Conservation (phyloP, 2,888 invertebrate genomes). For the Alviniconcha strummeri region DNA sequence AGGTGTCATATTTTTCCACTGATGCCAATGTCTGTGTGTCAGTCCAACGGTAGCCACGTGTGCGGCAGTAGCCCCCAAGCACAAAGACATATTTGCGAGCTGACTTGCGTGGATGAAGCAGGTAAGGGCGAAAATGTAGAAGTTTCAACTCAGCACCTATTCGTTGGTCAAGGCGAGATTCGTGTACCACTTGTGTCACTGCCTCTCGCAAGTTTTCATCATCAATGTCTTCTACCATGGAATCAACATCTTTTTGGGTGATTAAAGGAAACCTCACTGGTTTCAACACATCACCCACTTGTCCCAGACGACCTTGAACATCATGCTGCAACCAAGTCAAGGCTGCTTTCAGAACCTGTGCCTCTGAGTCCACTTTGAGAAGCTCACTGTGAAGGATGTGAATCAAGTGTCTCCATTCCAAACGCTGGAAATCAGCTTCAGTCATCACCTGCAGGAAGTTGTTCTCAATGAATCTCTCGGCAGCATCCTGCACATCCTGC, state of each 20-base stretch:
- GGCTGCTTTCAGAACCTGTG: constrained; percentile 82
- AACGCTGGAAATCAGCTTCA: constrained; percentile 90
- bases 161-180: constrained; percentile 24
- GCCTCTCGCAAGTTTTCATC: constrained; percentile 28
- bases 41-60: constrained; percentile 87
- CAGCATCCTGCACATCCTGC: constrained; percentile 83
- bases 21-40: constrained; percentile 82
- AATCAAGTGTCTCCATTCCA: constrained; percentile 85
- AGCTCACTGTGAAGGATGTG: constrained; percentile 89
- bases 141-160: constrained; percentile 24
- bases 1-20: constrained; percentile 83
- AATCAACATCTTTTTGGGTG: constrained; percentile 85
- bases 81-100: constrained; percentile 91
- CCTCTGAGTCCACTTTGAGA: constrained; percentile 86
- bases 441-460: constrained; percentile 87
- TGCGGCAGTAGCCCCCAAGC: constrained; percentile 90
- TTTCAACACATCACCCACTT: constrained; percentile 89
- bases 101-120: constrained; percentile 78
- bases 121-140: constrained; percentile 27
- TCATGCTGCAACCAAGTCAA: constrained; percentile 91
- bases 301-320: constrained; percentile 84
- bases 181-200: constrained; percentile 18
- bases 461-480: constrained; percentile 87
- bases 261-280: constrained; percentile 89
- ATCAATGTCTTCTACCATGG: constrained; percentile 79